These are phyloP conservation scores for Marcusenius ussheri DNA, from an alignment of 2,113 vertebrate genomes.

Conservation along the genomic window DNA sequence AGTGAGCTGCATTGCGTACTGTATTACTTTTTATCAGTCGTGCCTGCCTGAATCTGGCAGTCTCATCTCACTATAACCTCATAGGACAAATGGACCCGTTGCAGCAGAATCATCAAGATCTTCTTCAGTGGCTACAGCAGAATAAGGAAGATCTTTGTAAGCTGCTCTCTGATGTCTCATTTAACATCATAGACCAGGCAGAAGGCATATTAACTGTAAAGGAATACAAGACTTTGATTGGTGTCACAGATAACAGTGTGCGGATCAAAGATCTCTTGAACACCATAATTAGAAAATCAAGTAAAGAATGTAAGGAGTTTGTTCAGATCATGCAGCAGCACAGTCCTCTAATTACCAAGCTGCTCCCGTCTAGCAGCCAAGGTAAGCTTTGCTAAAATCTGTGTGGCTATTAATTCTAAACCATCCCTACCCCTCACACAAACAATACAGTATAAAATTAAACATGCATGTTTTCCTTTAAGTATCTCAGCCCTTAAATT, in stretches of 20 bases:
- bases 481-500: background rate
- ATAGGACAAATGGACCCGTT: background rate
- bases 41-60: background rate
- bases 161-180: background rate
- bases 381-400: conserved; percentile 9
- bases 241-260: background rate
- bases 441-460: background rate
- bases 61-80: background rate
- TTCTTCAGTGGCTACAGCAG: background rate
- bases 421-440: background rate
- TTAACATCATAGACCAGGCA: background rate
- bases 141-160: background rate
- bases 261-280: conserved; percentile 12
- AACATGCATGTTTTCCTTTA: background rate
- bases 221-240: background rate
- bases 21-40: background rate
- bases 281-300: conserved; percentile 5
- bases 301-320: background rate
- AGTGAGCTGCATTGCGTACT: background rate
- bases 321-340: background rate
- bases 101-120: background rate
- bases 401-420: background rate
- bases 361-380: background rate
- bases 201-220: background rate
- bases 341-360: background rate